These are phyloP conservation scores for Vulpes lagopus DNA, from an alignment of 2,113 vertebrate genomes.

Conservation along the genomic window DNA sequence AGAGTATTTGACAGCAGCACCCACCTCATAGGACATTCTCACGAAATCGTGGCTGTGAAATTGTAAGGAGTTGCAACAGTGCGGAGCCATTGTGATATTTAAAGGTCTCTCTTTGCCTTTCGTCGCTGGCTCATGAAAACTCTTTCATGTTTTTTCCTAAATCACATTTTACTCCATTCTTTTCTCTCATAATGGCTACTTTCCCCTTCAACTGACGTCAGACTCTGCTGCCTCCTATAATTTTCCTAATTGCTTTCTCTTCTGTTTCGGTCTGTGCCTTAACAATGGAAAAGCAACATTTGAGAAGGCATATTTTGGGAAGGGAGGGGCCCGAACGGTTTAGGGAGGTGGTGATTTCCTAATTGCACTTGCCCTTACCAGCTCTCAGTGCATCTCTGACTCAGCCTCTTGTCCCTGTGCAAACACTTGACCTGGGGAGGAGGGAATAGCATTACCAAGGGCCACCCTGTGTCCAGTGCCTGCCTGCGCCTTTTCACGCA, in stretches of 20 bases:
- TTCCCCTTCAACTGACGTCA: slow-evolving; percentile 53
- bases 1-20: background rate
- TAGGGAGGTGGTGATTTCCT: background rate
- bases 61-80: background rate
- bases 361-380: background rate
- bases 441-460: background rate
- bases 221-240: slow-evolving; percentile 30
- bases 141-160: background rate
- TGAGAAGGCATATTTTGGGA: background rate
- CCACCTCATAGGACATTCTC: background rate
- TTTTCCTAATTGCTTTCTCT: slow-evolving; percentile 73
- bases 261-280: slow-evolving; percentile 40
- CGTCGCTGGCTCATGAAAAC: background rate
- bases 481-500: background rate
- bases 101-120: background rate
- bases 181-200: slow-evolving; percentile 53
- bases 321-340: background rate
- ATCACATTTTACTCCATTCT: slow-evolving; percentile 25
- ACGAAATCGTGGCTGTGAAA: background rate
- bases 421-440: background rate
- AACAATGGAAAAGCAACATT: slow-evolving; percentile 62
- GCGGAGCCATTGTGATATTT: background rate
- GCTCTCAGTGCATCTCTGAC: accelerated
- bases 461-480: background rate
- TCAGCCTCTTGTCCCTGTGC: accelerated